Conservation (phyloP, 2,113 vertebrate genomes). For the Psittacara wagleri region DNA sequence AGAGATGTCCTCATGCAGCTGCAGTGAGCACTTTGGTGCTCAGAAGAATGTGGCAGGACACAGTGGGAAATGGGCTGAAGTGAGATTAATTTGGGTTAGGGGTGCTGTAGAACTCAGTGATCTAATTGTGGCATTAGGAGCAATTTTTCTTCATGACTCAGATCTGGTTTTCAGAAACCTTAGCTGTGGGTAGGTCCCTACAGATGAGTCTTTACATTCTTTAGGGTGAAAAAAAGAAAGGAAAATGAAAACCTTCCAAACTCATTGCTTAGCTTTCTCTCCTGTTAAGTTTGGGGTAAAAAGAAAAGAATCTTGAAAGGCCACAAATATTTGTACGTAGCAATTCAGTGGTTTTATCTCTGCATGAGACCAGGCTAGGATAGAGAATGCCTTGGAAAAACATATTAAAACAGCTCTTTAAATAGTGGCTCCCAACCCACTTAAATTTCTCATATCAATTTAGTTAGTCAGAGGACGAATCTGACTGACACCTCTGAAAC, state of each 20-base stretch:
- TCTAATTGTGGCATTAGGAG: not conserved
- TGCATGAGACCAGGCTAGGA: conserved; percentile 24
- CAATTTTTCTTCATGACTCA: conserved; percentile 22
- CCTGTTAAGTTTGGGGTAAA: conserved; percentile 45
- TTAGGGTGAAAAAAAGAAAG: not conserved
- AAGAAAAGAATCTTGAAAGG: conserved; percentile 52
- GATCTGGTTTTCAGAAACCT: conserved; percentile 32
- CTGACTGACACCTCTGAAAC: conserved; percentile 2
- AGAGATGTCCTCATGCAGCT: not conserved
- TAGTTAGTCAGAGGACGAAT: not conserved
- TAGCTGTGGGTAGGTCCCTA: not conserved
- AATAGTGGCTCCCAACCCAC: not conserved
- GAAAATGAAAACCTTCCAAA: conserved; percentile 5
- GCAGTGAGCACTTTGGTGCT: not conserved
- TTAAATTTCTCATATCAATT: conserved; percentile 43
- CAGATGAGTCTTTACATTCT: conserved; percentile 17
- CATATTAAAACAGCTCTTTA: conserved; percentile 49
- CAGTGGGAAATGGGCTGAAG: not conserved
- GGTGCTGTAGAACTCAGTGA: not conserved
- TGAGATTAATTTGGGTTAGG: not conserved
- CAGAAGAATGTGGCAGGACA: not conserved
- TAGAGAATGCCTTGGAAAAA: conserved; percentile 38
- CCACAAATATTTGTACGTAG: conserved; percentile 55
- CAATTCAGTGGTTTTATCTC: conserved; percentile 65
- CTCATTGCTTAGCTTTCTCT: conserved; percentile 43